phyloP scores from a whole-genome alignment of 1,140 invertebrate genomes.

The Drosophila chauvacae region DNA sequence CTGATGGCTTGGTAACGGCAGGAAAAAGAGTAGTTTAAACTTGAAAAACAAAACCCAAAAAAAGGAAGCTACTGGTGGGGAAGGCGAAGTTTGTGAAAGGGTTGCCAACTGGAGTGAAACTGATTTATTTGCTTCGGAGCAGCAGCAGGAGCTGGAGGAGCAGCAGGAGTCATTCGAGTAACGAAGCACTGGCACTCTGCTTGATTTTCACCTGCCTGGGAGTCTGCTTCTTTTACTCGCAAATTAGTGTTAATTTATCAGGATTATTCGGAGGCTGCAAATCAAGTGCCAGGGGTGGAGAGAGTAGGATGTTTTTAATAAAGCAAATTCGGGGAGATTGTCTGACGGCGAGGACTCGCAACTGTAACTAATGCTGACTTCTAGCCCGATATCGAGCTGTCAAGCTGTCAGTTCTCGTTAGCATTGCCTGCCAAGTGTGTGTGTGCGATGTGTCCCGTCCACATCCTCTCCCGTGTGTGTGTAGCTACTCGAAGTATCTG shows the following conservation, averaged over 20 bases:
- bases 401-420: conserved; percentile 81
- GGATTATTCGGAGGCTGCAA: conserved; percentile 72
- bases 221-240: conserved; percentile 22
- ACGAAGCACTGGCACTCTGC: conserved; percentile 10
- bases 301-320: conserved; percentile 55
- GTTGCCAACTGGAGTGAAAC: conserved; percentile 39
- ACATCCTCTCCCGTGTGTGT: conserved; percentile 2
- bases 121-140: conserved; percentile 34
- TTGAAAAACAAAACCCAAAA: not conserved
- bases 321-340: conserved; percentile 51
- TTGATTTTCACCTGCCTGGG: conserved; percentile 34
- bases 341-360: conserved; percentile 18
- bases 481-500: conserved; percentile 44
- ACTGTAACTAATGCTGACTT: conserved; percentile 82
- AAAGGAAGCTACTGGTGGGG: not conserved
- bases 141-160: not conserved
- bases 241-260: conserved; percentile 81
- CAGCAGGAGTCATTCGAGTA: conserved; percentile 1
- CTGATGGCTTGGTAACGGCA: conserved; percentile 46
- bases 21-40: conserved; percentile 17
- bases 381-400: conserved; percentile 78
- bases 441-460: conserved; percentile 28
- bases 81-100: conserved; percentile 37
- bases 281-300: conserved; percentile 60
- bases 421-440: conserved; percentile 51